Percentiles rank a stretch among this genome's conserved stretches.
These are phyloP conservation scores for Synergus itoensis DNA, from an alignment of 2,888 invertebrate species.

Conservation along the genomic window DNA sequence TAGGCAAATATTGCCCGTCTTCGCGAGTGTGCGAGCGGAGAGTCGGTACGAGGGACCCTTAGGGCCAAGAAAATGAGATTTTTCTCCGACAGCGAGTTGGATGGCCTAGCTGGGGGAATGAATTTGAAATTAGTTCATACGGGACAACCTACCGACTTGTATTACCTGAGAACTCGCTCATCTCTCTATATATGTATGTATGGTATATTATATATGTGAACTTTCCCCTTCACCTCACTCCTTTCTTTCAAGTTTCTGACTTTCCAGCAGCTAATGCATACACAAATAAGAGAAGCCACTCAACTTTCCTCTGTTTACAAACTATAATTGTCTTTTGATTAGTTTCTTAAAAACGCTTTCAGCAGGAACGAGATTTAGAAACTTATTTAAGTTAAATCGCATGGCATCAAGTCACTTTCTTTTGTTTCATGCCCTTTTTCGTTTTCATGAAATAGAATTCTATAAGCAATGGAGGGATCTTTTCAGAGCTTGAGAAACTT, in stretches of 20 bases:
- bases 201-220: background rate
- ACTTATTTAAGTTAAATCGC: conserved; percentile 31
- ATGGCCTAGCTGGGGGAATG: conserved; percentile 61
- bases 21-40: conserved; percentile 59
- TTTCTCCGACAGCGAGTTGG: conserved; percentile 65
- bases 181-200: background rate
- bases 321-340: conserved; percentile 42
- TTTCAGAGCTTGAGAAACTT: too few species aligned
- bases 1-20: conserved; percentile 75
- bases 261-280: conserved; percentile 38
- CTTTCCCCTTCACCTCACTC: background rate
- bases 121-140: conserved; percentile 76
- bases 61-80: conserved; percentile 76
- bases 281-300: conserved; percentile 37
- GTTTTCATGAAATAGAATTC: conserved; percentile 6
- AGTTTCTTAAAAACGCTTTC: conserved; percentile 28
- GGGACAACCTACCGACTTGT: conserved; percentile 63
- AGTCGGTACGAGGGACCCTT: conserved; percentile 66
- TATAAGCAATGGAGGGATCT: background rate
- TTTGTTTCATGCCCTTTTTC: background rate
- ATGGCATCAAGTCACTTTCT: background rate
- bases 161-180: conserved; percentile 57
- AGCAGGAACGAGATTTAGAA: conserved; percentile 11
- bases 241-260: conserved; percentile 36
- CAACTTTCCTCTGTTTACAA: conserved; percentile 39